Evolutionary conservation across 2,797 vertebrate genomes (phyloP).

Genomic region (Ciconia nigra): DNA sequence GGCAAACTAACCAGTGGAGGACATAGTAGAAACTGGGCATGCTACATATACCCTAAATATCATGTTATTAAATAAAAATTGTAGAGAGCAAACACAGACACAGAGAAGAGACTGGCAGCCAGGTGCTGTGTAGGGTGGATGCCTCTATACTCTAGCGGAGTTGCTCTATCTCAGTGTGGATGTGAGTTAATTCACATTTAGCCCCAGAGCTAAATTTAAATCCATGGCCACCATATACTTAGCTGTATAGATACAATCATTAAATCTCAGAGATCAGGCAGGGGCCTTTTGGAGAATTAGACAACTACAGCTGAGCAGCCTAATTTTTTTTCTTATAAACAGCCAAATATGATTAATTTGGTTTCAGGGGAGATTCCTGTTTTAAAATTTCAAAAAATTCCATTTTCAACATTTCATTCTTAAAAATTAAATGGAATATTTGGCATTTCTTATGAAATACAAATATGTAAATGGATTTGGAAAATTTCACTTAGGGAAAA

Average conservation of each 20-base stretch:
- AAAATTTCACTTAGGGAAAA: background rate
- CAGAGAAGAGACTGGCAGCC: background rate
- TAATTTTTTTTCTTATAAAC: background rate
- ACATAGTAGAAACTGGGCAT: background rate
- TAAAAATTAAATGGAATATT: background rate
- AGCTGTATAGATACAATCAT: background rate
- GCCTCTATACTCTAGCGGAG: background rate
- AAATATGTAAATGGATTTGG: background rate
- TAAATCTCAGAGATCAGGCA: background rate
- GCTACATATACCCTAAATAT: background rate
- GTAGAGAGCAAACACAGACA: background rate
- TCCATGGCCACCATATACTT: background rate
- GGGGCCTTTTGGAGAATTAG: background rate
- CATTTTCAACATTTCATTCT: background rate
- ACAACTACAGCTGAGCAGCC: background rate
- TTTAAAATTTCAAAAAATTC: background rate
- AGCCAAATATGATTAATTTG: background rate
- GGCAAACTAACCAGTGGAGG: background rate
- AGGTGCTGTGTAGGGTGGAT: background rate
- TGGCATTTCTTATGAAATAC: background rate
- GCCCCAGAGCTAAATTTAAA: background rate
- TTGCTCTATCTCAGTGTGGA: background rate
- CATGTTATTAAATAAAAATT: background rate
- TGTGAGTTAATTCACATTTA: background rate
- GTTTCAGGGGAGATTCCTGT: background rate